Evolutionary conservation across 2,113 vertebrate species (phyloP).

Genomic region (Bos javanicus): DNA sequence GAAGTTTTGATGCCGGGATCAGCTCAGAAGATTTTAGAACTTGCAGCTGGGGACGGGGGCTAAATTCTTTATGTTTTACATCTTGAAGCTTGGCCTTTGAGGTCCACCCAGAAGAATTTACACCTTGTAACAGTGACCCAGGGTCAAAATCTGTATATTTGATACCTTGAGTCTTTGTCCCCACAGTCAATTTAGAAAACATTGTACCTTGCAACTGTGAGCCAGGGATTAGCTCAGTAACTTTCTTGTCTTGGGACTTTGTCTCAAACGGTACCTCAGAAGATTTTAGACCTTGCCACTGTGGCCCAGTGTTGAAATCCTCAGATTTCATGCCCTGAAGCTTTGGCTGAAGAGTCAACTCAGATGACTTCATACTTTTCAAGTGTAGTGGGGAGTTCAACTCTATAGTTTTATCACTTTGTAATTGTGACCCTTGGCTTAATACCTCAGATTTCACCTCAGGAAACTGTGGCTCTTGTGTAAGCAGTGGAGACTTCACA

Average conservation of each 20-base stretch:
- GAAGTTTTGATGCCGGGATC: neutral
- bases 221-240: neutral
- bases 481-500: neutral
- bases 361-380: slow-evolving; percentile 18
- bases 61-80: neutral
- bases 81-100: neutral
- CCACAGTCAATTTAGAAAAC: neutral
- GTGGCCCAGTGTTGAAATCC: neutral
- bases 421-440: neutral
- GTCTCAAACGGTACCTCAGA: slow-evolving; percentile 10
- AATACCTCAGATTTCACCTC: neutral
- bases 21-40: slow-evolving; percentile 24
- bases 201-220: neutral
- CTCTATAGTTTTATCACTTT: neutral
- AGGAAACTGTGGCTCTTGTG: slow-evolving; percentile 25
- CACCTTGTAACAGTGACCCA: neutral
- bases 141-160: slow-evolving; percentile 19
- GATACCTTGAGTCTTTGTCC: neutral
- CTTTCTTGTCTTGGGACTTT: slow-evolving; percentile 32
- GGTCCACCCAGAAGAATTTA: neutral
- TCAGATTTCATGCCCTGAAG: slow-evolving; percentile 21
- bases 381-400: neutral
- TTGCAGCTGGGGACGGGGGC: neutral
- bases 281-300: slow-evolving; percentile 35
- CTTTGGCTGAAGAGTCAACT: neutral